phyloP scores from a whole-genome alignment of 2,797 vertebrate species.

The Ctenochaetus hawaiiensis region DNA sequence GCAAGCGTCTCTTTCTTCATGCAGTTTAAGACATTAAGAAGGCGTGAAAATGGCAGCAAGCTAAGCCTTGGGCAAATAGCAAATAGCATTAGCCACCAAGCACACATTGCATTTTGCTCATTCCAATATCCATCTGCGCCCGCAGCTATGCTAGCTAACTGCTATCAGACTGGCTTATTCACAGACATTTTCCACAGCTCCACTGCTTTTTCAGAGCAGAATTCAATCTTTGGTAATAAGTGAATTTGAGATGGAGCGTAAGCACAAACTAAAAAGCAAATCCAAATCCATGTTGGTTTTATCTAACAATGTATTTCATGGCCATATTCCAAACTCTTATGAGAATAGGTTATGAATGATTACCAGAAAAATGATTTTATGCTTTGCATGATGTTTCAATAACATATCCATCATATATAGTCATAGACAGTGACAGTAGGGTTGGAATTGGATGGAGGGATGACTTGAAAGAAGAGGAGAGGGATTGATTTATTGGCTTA shows the following conservation, averaged over 20 bases:
- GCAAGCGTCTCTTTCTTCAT: constrained; percentile 68
- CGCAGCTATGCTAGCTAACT: constrained; percentile 65
- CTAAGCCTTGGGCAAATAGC: constrained; percentile 81
- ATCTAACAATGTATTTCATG: constrained; percentile 74
- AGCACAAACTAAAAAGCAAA: constrained; percentile 72
- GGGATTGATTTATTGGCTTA: constrained; percentile 67
- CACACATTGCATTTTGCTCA: constrained; percentile 71
- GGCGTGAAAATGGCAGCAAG: constrained; percentile 83
- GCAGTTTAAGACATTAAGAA: constrained; percentile 82
- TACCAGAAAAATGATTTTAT: constrained; percentile 75
- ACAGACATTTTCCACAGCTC: constrained; percentile 77
- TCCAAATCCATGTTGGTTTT: constrained; percentile 81
- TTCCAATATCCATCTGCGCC: constrained; percentile 73
- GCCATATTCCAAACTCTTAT: constrained; percentile 74
- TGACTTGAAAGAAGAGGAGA: constrained; percentile 56
- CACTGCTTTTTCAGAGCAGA: constrained; percentile 63
- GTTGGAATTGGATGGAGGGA: constrained; percentile 59
- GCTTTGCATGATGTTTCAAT: constrained; percentile 77
- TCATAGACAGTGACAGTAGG: constrained; percentile 53
- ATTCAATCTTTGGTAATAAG: constrained; percentile 76
- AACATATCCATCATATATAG: constrained; percentile 69
- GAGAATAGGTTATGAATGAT: constrained; percentile 76
- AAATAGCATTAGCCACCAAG: constrained; percentile 81
- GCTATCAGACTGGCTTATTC: constrained; percentile 79
- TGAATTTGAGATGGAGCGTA: constrained; percentile 70